Conservation (phyloP, 1,140 invertebrate genomes). For the Dinothrombium tinctorium region DNA sequence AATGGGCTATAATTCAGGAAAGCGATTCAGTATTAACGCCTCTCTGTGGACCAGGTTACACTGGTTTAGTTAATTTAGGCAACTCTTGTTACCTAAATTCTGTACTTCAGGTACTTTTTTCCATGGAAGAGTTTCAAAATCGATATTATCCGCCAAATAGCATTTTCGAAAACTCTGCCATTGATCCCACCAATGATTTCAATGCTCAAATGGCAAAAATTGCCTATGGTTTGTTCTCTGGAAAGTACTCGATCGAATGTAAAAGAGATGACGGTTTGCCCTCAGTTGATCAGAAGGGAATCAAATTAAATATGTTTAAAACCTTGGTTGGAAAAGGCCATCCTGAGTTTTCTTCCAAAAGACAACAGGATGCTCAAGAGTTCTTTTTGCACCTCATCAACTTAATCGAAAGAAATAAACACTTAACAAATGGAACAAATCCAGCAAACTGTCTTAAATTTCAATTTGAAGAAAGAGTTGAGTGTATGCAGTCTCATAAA, state of each 20-base stretch:
- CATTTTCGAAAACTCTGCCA: conserved; percentile 36
- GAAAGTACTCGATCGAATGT: conserved; percentile 48
- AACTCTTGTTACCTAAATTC: conserved; percentile 98
- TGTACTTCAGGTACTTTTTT: conserved; percentile 67
- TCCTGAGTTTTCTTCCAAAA: conserved; percentile 74
- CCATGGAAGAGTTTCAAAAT: conserved; percentile 49
- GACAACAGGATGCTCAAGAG: conserved; percentile 95
- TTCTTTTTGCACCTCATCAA: conserved; percentile 81
- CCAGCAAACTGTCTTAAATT: conserved; percentile 46
- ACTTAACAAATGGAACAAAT: conserved; percentile 23
- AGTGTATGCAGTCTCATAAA: conserved; percentile 45
- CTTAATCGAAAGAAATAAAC: conserved; percentile 43
- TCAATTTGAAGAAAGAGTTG: conserved; percentile 67
- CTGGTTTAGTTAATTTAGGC: conserved; percentile 71
- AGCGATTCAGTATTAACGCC: conserved; percentile 56
- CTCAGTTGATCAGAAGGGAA: conserved; percentile 31
- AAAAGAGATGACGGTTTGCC: too few relatives aligned
- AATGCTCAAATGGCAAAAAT: conserved; percentile 84
- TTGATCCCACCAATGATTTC: conserved; percentile 64
- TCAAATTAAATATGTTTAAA: conserved; percentile 81
- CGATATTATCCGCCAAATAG: conserved; percentile 19
- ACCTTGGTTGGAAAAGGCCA: conserved; percentile 68
- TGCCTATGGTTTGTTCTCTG: conserved; percentile 57
- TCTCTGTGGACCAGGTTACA: conserved; percentile 71
- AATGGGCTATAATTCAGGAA: conserved; percentile 83